Conservation (phyloP, 2,113 vertebrate species). For the Andinoacara biseriatus region DNA sequence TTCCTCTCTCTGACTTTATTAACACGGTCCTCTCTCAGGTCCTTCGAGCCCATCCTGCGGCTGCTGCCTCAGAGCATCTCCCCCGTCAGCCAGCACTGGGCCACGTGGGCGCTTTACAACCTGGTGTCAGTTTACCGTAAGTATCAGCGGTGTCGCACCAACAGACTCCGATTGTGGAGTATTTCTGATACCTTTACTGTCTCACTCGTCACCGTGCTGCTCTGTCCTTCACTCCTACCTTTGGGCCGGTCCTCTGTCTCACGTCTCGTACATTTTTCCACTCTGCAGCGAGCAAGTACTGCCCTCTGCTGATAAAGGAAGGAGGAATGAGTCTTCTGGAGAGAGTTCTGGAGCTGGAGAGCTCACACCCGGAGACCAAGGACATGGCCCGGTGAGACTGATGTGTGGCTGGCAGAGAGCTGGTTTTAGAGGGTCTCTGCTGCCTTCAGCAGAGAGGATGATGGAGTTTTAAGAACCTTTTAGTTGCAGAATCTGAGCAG, state of each 20-base stretch:
- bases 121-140: conserved; percentile 98
- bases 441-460: conserved; percentile 1
- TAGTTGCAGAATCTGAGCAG: too few relatives aligned
- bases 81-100: conserved; percentile 98
- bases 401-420: not conserved
- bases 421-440: too few relatives aligned
- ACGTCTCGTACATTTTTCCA: too few relatives aligned
- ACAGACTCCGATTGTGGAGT: too few relatives aligned
- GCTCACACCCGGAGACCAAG: conserved; percentile 92
- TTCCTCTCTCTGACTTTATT: conserved; percentile 5
- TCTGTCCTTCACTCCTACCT: too few relatives aligned
- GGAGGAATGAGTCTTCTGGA: conserved; percentile 89
- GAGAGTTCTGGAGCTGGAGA: conserved; percentile 88
- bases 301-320: conserved; percentile 95
- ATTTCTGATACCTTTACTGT: too few relatives aligned
- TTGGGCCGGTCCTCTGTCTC: too few relatives aligned
- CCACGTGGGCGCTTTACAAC: conserved; percentile 98
- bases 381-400: conserved; percentile 90
- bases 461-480: not conserved
- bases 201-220: too few relatives aligned
- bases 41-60: conserved; percentile 98
- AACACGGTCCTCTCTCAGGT: conserved; percentile 78
- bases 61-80: conserved; percentile 94
- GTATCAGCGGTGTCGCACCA: conserved; percentile 63
- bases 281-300: conserved; percentile 91